A percentile compares a stretch with the other conserved stretches of the same genome.
Evolutionary conservation across 2,888 invertebrate species (phyloP).

Genomic region (Melipona beecheii): DNA sequence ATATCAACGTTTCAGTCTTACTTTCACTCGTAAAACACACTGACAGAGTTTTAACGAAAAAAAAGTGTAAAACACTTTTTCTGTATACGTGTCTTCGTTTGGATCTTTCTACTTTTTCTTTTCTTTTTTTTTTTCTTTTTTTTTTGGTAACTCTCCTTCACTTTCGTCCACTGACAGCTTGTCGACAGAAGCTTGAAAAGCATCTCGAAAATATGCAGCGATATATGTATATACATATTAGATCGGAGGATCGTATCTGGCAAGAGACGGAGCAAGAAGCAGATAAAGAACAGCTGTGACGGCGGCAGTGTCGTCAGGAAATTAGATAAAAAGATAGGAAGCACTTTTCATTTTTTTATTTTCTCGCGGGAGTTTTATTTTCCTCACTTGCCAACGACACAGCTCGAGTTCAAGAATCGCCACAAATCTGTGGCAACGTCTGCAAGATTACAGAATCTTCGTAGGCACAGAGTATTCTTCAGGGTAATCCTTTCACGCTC

Average conservation of each 20-base stretch:
- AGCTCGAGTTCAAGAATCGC: not conserved
- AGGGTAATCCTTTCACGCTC: not conserved
- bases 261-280: slow-evolving; percentile 10
- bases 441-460: not conserved
- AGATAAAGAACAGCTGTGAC: slow-evolving; percentile 47
- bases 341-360: slow-evolving; percentile 16
- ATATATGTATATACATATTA: slow-evolving; percentile 2
- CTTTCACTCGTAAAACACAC: no score
- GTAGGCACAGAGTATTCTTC: not conserved
- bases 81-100: not conserved
- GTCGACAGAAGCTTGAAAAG: slow-evolving; percentile 7
- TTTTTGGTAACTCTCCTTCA: not conserved
- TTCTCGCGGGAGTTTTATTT: not conserved
- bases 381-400: slow-evolving; percentile 1
- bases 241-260: slow-evolving; percentile 23
- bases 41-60: no score
- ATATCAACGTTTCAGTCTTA: no score
- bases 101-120: not conserved
- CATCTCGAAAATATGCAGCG: not conserved
- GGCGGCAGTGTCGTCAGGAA: slow-evolving; percentile 38
- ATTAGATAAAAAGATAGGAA: slow-evolving; percentile 49
- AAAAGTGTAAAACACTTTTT: no score
- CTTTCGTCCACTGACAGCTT: not conserved
- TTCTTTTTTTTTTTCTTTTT: no score
- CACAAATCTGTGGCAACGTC: slow-evolving; percentile 24